phyloP scores from a whole-genome alignment of 2,888 invertebrate species.

The Trichacis sp. region DNA sequence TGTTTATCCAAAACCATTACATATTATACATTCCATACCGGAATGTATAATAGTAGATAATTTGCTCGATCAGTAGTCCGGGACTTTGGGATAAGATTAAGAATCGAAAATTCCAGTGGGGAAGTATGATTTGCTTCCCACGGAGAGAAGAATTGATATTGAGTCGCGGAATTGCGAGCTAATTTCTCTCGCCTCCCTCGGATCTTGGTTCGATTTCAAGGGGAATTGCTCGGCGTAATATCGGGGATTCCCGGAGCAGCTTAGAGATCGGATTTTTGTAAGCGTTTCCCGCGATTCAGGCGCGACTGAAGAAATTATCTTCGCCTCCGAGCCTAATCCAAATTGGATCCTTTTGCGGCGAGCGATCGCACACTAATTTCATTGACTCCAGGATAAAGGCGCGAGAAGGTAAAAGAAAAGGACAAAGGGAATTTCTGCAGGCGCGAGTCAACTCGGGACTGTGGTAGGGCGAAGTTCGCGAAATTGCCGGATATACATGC shows the following conservation, averaged over 20 bases:
- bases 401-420: conserved; percentile 1
- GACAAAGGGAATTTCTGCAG: background rate
- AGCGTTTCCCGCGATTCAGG: conserved; percentile 31
- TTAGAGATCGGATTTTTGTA: conserved; percentile 33
- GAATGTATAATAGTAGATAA: no score
- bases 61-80: background rate
- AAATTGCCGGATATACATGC: conserved; percentile 15
- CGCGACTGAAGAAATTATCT: conserved; percentile 33
- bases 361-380: conserved; percentile 38
- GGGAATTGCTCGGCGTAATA: conserved; percentile 30
- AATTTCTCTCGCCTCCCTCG: conserved; percentile 17
- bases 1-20: no score
- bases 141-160: no score
- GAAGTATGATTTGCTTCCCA: no score
- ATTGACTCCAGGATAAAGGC: conserved; percentile 10
- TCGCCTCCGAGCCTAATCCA: conserved; percentile 32
- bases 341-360: conserved; percentile 22
- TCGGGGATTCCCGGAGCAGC: conserved; percentile 31
- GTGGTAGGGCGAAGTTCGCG: conserved; percentile 10
- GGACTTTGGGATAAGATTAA: background rate
- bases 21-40: no score
- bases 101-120: no score
- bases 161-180: conserved; percentile 12
- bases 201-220: conserved; percentile 36
- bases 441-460: background rate